phyloP scores from a whole-genome alignment of 2,888 invertebrate species.

The Sesamia inferens region DNA sequence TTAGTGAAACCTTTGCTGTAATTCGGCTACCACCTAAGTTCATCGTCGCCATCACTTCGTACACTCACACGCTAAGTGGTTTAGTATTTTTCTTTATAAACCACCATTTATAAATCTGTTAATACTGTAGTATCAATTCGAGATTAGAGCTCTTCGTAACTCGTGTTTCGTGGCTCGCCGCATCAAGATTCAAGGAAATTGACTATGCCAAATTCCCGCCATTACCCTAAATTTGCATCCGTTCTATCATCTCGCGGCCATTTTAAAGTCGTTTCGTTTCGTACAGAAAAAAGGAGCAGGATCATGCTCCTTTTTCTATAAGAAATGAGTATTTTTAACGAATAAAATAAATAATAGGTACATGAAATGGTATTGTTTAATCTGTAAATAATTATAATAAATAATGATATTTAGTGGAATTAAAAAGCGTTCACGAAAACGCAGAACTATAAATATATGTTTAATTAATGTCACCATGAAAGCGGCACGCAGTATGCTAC shows the following conservation, averaged over 20 bases:
- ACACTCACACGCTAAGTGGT: too few relatives aligned
- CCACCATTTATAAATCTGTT: background rate
- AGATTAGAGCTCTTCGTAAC: background rate
- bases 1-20: too few relatives aligned
- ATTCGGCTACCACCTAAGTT: too few relatives aligned
- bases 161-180: constrained; percentile 38
- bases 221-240: constrained; percentile 63
- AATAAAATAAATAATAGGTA: background rate
- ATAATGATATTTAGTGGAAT: too few relatives aligned
- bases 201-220: constrained; percentile 54
- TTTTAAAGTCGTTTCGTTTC: constrained; percentile 39
- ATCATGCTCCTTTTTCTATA: constrained; percentile 4
- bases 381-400: too few relatives aligned
- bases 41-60: too few relatives aligned
- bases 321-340: background rate
- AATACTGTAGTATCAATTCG: background rate
- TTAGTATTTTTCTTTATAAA: background rate
- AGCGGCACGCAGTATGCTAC: too few relatives aligned
- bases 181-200: constrained; percentile 61
- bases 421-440: too few relatives aligned
- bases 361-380: background rate
- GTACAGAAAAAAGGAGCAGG: too few relatives aligned
- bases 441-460: too few relatives aligned
- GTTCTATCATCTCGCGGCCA: constrained; percentile 52
- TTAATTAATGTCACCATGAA: too few relatives aligned